A percentile compares a stretch with the other conserved stretches of the same genome.
Evolutionary conservation across 2,797 vertebrate species (phyloP).

Genomic region (Sylvilagus floridanus): DNA sequence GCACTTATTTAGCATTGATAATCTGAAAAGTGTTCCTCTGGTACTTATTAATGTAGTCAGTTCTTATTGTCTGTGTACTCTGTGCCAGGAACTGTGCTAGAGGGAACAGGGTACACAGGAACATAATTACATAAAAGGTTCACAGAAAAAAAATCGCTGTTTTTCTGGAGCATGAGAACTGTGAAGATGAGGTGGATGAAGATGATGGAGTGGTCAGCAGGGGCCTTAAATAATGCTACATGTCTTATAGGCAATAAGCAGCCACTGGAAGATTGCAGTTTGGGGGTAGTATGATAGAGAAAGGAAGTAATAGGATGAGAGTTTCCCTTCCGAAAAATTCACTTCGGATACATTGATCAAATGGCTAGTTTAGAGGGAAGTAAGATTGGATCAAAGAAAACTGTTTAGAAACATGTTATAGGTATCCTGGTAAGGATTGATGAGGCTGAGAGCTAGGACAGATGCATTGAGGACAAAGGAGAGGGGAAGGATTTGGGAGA

Average conservation of each 20-base stretch:
- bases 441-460: background rate
- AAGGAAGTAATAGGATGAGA: background rate
- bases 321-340: conserved; percentile 36
- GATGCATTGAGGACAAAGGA: background rate
- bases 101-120: background rate
- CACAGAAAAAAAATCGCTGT: background rate
- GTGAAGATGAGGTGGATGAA: background rate
- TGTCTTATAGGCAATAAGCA: background rate
- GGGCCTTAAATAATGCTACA: background rate
- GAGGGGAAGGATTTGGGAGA: conserved; percentile 19
- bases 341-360: background rate
- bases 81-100: conserved; percentile 26
- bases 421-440: background rate
- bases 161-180: background rate
- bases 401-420: background rate
- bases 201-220: background rate
- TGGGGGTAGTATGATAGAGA: background rate
- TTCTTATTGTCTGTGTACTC: background rate
- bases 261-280: background rate
- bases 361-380: background rate
- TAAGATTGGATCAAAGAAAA: background rate
- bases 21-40: background rate
- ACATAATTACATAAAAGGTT: background rate
- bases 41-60: conserved; percentile 19
- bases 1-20: conserved; percentile 11